These are phyloP conservation scores for Stratiolaelaps scimitus DNA, from an alignment of 1,140 invertebrate species.

Conservation along the genomic window DNA sequence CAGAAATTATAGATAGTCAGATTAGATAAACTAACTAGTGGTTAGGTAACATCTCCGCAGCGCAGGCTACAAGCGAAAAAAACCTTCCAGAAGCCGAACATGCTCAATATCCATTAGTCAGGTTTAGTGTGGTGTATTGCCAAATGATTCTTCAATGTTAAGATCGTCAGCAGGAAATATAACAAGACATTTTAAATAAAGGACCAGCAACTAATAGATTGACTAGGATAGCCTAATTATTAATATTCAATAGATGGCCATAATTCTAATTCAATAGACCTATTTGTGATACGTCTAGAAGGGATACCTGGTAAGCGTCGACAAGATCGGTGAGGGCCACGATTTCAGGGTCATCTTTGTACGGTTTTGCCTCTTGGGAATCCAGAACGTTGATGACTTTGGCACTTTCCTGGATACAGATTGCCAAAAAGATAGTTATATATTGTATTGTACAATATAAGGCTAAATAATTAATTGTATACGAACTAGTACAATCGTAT, in stretches of 20 bases:
- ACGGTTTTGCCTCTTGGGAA: conserved; percentile 98
- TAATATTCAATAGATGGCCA: not conserved
- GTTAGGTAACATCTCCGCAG: too few species aligned
- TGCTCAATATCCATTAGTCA: too few species aligned
- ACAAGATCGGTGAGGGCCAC: conserved; percentile 98
- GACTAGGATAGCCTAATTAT: not conserved
- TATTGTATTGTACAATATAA: not conserved
- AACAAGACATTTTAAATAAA: too few species aligned
- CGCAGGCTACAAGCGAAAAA: too few species aligned
- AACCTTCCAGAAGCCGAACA: too few species aligned
- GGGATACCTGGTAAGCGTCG: conserved; percentile 38
- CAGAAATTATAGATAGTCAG: not conserved
- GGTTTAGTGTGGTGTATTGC: too few species aligned
- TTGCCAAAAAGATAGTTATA: too few species aligned
- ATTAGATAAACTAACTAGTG: too few species aligned
- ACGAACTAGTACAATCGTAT: too few species aligned
- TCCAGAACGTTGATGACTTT: conserved; percentile 99
- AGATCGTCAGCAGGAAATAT: too few species aligned
- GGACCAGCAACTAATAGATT: not conserved
- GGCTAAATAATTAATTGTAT: too few species aligned
- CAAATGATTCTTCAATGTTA: too few species aligned
- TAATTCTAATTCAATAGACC: not conserved
- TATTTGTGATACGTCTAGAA: not conserved
- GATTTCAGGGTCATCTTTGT: conserved; percentile 98
- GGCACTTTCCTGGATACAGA: conserved; percentile 69